These are phyloP conservation scores for Toxotes jaculatrix DNA, from an alignment of 2,113 vertebrate genomes.

Conservation along the genomic window DNA sequence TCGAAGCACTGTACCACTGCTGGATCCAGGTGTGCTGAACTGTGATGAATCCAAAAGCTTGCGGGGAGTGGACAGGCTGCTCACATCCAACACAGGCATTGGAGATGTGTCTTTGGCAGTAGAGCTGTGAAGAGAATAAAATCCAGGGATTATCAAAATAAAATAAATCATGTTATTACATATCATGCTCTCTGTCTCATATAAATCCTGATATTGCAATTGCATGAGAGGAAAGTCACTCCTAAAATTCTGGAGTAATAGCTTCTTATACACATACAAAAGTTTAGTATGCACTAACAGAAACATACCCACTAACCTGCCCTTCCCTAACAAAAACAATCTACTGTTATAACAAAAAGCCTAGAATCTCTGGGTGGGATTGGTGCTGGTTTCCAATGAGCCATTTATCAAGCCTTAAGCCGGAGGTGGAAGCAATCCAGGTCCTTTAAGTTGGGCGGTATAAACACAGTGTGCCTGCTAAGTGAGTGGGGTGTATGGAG, in stretches of 20 bases:
- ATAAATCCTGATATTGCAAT: background rate
- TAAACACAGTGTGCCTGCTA: constrained; percentile 77
- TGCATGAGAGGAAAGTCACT: background rate
- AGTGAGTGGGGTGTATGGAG: constrained; percentile 80
- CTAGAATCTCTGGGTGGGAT: constrained; percentile 53
- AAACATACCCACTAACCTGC: constrained; percentile 29
- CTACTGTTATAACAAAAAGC: constrained; percentile 44
- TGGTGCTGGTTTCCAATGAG: constrained; percentile 75
- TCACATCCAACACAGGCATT: constrained; percentile 88
- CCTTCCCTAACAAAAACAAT: constrained; percentile 63
- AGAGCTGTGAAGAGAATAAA: constrained; percentile 77
- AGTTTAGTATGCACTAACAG: constrained; percentile 35
- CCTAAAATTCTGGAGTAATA: constrained; percentile 11
- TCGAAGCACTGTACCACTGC: constrained; percentile 83
- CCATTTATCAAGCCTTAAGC: constrained; percentile 76
- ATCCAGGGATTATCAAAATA: background rate
- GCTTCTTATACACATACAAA: constrained; percentile 9
- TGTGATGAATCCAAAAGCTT: constrained; percentile 93
- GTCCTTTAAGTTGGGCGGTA: constrained; percentile 65
- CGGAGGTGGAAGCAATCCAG: constrained; percentile 67
- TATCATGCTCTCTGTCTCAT: background rate
- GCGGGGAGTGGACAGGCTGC: constrained; percentile 91
- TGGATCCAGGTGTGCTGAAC: constrained; percentile 86
- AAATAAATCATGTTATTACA: background rate
- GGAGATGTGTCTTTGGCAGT: constrained; percentile 88